Evolutionary conservation across 1,140 invertebrate genomes (phyloP), one percentile per base, ranked within the genome.

Genomic region (Sarcophaga bullata): DNA sequence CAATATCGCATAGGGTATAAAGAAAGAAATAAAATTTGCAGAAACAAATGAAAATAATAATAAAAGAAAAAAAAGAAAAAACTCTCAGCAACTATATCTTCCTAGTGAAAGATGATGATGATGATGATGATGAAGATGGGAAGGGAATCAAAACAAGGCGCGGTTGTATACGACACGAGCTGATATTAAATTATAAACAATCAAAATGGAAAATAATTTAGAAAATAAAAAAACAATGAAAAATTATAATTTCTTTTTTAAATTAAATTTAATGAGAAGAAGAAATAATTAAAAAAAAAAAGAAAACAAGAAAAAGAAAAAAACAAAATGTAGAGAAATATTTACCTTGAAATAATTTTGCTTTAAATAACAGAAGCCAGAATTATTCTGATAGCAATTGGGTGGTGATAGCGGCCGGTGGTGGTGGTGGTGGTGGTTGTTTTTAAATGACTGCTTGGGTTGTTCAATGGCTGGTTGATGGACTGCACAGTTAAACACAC

Each of bases 161-260:
- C 62, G 62, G 62, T 68, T 68, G 62, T 68, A 19, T 52, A 6
- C 50, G 8, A 52, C 50, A 17, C 7, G 62, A 68, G n/a, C 17
- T 68, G 62, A 68, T 68, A 37, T 37, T 37, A 68, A 68, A 68
- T 58, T 58, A 17, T 68, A 68, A 68, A 68, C 62, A 68, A 68
- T 37, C 25, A 4, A 37, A 37, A 37, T 37, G 25, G 25, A 37
- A 37, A 68, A 19, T 37, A 2, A 37, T 2, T 37, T 4, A 37
- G n/a, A 68, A 68, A 68, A 19, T 19, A 19, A 19, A 58, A 58
- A 58, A 58, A 58, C 7, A 68, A 68, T 19, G 62, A 76, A 76
- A 76, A n/a, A 76, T 76, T 76, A 48, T 76, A 17, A 76, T 49
- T 49, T 75, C 15, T 76, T 15, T 62, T 13, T 62, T 62, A 62